A percentile compares a stretch with the other conserved stretches of the same genome.
phyloP scores from a whole-genome alignment of 2,797 vertebrate species.

The Paguma larvata region DNA sequence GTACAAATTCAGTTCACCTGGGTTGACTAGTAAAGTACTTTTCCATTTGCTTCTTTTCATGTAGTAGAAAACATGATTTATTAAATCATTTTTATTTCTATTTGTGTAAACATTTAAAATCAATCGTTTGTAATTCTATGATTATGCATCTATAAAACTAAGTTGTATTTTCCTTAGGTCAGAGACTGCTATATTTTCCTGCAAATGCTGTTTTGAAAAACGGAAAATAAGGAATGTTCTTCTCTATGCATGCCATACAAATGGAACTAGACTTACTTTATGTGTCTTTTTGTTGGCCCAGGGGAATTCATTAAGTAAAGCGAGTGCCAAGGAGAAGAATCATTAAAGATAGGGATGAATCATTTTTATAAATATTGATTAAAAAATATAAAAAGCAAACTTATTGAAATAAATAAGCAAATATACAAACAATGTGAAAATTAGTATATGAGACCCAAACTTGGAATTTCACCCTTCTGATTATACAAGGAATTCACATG shows the following conservation, averaged over 20 bases:
- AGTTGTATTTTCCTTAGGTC: neutral
- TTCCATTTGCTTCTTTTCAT: neutral
- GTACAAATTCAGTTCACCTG: neutral
- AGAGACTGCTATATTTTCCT: neutral
- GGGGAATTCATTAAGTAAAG: constrained; percentile 56
- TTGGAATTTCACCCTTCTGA: neutral
- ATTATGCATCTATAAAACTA: neutral
- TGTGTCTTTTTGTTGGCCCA: constrained; percentile 10
- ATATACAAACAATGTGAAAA: neutral
- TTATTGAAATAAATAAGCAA: neutral
- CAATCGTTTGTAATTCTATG: neutral
- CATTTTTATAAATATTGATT: constrained; percentile 33
- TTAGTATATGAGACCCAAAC: neutral
- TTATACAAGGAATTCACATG: neutral
- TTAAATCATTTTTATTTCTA: neutral
- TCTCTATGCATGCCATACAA: neutral
- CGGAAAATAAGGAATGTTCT: neutral
- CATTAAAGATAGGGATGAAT: neutral
- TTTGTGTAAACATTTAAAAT: neutral
- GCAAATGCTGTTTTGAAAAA: neutral
- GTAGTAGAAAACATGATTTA: neutral
- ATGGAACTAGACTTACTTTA: constrained; percentile 56
- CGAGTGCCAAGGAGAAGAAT: neutral
- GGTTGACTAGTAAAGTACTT: neutral
- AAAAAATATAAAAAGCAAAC: neutral